These are phyloP conservation scores for Tupiocoris notatus DNA, from an alignment of 2,888 invertebrate genomes.

Conservation along the genomic window DNA sequence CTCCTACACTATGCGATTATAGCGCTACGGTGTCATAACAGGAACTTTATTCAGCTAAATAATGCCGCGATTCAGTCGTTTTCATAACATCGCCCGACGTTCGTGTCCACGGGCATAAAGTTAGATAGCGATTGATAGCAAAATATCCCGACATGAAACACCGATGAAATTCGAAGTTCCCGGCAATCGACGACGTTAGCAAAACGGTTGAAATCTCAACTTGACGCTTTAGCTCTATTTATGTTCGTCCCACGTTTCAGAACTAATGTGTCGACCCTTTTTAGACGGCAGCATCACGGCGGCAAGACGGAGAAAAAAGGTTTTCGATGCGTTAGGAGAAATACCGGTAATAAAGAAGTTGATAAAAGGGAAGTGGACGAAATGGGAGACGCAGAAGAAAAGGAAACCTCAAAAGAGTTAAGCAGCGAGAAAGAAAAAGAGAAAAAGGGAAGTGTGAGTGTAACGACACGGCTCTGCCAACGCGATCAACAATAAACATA, in stretches of 20 bases:
- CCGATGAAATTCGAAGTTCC: background rate
- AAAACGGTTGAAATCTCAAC: background rate
- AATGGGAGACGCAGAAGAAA: background rate
- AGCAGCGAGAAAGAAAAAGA: constrained; percentile 13
- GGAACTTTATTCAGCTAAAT: too few species aligned
- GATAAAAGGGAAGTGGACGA: constrained; percentile 14
- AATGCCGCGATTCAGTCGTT: too few species aligned
- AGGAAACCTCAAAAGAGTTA: constrained; percentile 1
- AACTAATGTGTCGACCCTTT: constrained; percentile 6
- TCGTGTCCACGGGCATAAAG: too few species aligned
- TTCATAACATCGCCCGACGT: too few species aligned
- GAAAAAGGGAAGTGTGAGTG: constrained; percentile 16
- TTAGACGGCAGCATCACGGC: background rate
- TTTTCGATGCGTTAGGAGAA: constrained; percentile 12
- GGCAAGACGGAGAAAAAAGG: background rate
- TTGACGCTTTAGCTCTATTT: background rate
- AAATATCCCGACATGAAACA: too few species aligned
- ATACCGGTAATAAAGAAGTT: constrained; percentile 27
- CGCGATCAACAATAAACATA: constrained; percentile 44
- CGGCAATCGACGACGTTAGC: background rate
- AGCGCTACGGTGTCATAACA: too few species aligned
- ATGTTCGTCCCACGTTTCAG: background rate
- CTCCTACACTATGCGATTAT: too few species aligned
- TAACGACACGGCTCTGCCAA: constrained; percentile 32
- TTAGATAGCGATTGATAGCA: too few species aligned